Base-by-base conservation (phyloP, 2,888 invertebrate species). In the Ischnura elegans region DNA sequence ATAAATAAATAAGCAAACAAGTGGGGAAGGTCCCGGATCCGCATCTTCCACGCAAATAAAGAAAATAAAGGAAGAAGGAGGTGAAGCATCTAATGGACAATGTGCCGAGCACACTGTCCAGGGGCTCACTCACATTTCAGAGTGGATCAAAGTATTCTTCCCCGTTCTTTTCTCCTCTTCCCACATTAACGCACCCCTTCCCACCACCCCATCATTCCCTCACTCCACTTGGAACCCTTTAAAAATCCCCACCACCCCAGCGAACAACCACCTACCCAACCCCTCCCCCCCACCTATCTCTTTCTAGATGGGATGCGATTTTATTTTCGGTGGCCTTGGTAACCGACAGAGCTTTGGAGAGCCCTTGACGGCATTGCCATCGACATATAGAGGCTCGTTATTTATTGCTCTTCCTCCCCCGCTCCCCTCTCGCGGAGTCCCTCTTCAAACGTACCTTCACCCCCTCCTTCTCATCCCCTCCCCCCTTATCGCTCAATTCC, bases 261-360 rank as follows among this genome's bases (percentile, higher is more conserved):
- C n/a, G 4, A 6, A n/a, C 61, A 6, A n/a, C 19, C 61, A 47
- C 5, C 25, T 29, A 61, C 61, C 21, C 66, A 66, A 55, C 66
- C 8, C 66, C 66, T 29, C n/a, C 21, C 2, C 4, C 66, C 66
- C 66, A 5, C 8, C 66, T 29, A 29, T 29, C 76, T 36, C 76
- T 76, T 5, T 36, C 36, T 76, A 29, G 76, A 76, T 76, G 76
- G 76, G 36, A 76, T 29, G 36, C 29, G 76, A 76, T 76, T 76
- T 76, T 76, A 76, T 76, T 76, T 76, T 76, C 76, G 76, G 76
- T 76, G 76, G 76, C 76, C 76, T 76, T 76, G 76, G 76, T 76
- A 76, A 76, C 76, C 76, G 76, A 76, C 76, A 76, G 76, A 76
- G 76, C 76, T 76, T 76, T 76, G 76, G 76, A 76, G 76, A 76